These are phyloP conservation scores for Cephalopterus ornatus DNA, from an alignment of 2,113 vertebrate genomes.

Conservation along the genomic window DNA sequence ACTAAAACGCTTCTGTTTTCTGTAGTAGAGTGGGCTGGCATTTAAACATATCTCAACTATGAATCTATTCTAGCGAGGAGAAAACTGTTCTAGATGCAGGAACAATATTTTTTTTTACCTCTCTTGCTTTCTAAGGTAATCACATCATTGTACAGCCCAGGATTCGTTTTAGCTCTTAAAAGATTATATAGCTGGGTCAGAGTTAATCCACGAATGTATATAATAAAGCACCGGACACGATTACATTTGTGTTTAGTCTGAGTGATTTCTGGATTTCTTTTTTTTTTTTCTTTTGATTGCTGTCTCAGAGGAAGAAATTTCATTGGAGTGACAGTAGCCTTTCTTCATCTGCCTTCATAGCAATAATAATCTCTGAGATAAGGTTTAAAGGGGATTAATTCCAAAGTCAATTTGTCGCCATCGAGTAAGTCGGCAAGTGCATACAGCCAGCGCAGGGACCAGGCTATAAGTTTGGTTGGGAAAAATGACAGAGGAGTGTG, in stretches of 20 bases:
- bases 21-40: not conserved
- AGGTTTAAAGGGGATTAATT: not conserved
- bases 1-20: not conserved
- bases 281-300: not conserved
- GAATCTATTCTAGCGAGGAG: not conserved
- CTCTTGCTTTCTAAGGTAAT: not conserved
- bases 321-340: not conserved
- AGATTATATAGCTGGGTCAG: conserved; percentile 54
- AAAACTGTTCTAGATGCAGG: not conserved
- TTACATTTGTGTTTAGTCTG: not conserved
- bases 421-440: rapidly evolving
- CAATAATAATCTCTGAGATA: conserved; percentile 10
- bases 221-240: not conserved
- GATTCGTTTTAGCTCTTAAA: conserved; percentile 49
- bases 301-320: conserved; percentile 14
- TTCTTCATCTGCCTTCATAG: conserved; percentile 15
- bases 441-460: rapidly evolving
- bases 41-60: not conserved
- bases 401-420: not conserved
- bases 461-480: not conserved
- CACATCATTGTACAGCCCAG: not conserved
- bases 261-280: not conserved
- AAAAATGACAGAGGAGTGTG: rapidly evolving
- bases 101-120: not conserved
- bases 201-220: conserved; percentile 43